Percentiles rank a stretch among this genome's conserved stretches.
Evolutionary conservation across 2,888 invertebrate species (phyloP).

Genomic region (Folsomia candida): DNA sequence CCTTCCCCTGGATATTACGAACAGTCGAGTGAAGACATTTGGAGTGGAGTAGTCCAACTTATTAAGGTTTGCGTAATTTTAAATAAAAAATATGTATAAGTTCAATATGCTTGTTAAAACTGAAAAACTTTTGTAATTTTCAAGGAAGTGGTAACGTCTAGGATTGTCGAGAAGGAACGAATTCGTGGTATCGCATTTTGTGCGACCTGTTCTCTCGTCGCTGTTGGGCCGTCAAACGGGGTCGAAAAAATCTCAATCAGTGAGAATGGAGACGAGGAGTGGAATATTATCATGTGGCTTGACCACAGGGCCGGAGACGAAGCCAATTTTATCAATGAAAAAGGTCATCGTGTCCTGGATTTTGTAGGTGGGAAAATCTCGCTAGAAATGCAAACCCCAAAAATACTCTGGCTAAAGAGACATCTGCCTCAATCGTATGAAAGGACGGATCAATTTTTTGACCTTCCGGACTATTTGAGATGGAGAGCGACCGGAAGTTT

Average conservation of each 20-base stretch:
- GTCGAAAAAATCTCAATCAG: slow-evolving; percentile 68
- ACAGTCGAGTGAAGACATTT: slow-evolving; percentile 87
- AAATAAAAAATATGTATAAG: background rate
- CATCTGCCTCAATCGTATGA: slow-evolving; percentile 61
- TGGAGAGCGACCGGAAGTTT: slow-evolving; percentile 77
- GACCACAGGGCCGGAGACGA: slow-evolving; percentile 82
- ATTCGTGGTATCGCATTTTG: slow-evolving; percentile 91
- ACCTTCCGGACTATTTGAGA: slow-evolving; percentile 88
- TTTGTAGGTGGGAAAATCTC: slow-evolving; percentile 90
- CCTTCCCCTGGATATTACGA: slow-evolving; percentile 76
- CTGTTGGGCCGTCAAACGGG: no score
- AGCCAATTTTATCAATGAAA: slow-evolving; percentile 73
- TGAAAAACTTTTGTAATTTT: slow-evolving; percentile 37
- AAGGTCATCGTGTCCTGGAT: slow-evolving; percentile 70
- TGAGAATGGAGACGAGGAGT: slow-evolving; percentile 60
- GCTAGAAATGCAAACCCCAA: slow-evolving; percentile 95
- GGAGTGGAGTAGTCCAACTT: slow-evolving; percentile 70
- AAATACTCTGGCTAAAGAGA: slow-evolving; percentile 86
- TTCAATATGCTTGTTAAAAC: background rate
- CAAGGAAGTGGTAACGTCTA: slow-evolving; percentile 62
- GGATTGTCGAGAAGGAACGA: slow-evolving; percentile 57
- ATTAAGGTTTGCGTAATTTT: slow-evolving; percentile 66
- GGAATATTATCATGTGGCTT: slow-evolving; percentile 89
- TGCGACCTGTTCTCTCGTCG: slow-evolving; percentile 91
- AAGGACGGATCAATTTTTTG: slow-evolving; percentile 74